These are phyloP conservation scores for Dynastes hyllus DNA, from an alignment of 2,888 invertebrate genomes.

Conservation along the genomic window DNA sequence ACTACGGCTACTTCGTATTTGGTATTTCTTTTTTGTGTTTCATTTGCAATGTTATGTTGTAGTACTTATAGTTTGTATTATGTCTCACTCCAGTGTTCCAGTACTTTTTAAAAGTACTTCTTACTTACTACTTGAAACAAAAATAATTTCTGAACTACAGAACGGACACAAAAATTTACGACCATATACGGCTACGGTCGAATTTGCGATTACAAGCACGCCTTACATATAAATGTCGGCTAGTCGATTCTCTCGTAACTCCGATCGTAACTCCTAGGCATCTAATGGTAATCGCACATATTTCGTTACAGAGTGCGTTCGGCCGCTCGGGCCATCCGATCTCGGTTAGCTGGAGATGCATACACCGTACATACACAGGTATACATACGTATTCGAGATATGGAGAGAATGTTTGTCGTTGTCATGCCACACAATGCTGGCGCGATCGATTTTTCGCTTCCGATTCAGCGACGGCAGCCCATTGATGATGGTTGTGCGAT, in stretches of 20 bases:
- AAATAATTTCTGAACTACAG: too few species aligned
- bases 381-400: background rate
- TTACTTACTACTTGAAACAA: too few species aligned
- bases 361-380: background rate
- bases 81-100: too few species aligned
- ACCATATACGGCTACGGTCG: conserved; percentile 1
- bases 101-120: too few species aligned
- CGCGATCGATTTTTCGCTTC: conserved; percentile 18
- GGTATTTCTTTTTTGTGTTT: too few species aligned
- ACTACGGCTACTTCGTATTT: too few species aligned
- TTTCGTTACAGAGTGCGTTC: background rate
- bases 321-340: background rate
- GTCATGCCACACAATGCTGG: conserved; percentile 6
- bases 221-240: conserved; percentile 48
- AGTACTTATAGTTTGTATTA: too few species aligned
- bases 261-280: background rate
- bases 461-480: background rate
- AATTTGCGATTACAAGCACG: conserved; percentile 45
- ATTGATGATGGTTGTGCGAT: background rate
- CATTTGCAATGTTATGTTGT: too few species aligned
- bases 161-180: conserved; percentile 30
- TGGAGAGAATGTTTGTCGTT: background rate
- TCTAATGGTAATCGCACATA: conserved; percentile 30
- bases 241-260: background rate
- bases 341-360: background rate